Percentiles rank a stretch among this genome's conserved stretches.
Conservation (phyloP, 2,888 invertebrate species). For the Opisthograptis luteolata region DNA sequence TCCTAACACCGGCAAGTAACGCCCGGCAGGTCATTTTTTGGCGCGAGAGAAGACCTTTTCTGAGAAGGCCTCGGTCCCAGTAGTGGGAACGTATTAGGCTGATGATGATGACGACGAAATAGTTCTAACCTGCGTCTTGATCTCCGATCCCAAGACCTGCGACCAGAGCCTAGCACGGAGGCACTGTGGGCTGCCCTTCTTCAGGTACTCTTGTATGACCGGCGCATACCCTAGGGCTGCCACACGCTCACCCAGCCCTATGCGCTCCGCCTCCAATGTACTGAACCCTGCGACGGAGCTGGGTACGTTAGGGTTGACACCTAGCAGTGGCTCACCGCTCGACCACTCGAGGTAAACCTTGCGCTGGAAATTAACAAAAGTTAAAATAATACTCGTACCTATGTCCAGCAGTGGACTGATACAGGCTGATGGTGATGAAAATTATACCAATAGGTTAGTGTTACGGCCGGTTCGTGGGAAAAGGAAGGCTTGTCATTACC, state of each 20-base stretch:
- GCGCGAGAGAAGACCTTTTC: too few species aligned
- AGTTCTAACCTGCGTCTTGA: conserved; percentile 86
- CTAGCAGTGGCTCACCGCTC: conserved; percentile 90
- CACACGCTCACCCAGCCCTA: conserved; percentile 90
- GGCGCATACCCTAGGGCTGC: conserved; percentile 92
- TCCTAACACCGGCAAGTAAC: too few species aligned
- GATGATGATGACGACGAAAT: too few species aligned
- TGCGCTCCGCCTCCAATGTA: conserved; percentile 88
- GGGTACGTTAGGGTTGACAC: conserved; percentile 86
- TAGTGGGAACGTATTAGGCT: too few species aligned
- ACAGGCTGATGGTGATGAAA: too few species aligned
- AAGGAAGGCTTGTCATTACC: too few species aligned
- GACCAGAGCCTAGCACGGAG: conserved; percentile 94
- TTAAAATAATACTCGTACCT: too few species aligned
- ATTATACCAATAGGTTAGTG: too few species aligned
- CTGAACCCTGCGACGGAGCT: conserved; percentile 81
- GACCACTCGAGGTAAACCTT: conserved; percentile 89
- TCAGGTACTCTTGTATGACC: conserved; percentile 94
- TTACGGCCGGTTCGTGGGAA: too few species aligned
- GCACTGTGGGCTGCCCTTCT: conserved; percentile 91
- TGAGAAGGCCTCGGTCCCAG: too few species aligned
- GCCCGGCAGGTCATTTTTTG: too few species aligned
- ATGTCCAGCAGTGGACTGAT: too few species aligned
- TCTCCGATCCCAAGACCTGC: conserved; percentile 92
- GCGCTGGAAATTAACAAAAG: conserved; percentile 78